Evolutionary conservation across 2,113 vertebrate genomes (phyloP), one percentile per base, ranked within the genome.

Genomic region (Marmota flaviventris): DNA sequence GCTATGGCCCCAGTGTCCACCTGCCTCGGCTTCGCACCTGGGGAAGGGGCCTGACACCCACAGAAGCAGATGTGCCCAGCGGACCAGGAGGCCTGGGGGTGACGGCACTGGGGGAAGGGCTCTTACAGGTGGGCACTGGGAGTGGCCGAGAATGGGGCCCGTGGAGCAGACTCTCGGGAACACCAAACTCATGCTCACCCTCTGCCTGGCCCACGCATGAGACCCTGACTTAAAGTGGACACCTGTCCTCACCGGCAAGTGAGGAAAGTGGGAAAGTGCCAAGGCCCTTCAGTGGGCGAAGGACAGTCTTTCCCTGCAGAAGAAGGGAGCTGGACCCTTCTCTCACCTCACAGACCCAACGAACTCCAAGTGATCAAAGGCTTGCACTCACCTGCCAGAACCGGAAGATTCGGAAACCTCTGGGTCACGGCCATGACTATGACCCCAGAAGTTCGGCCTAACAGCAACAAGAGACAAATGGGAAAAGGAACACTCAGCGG

Each of bases 131-230:
- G 16, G 65, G 63, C 39, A 3, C 22, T 12, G 27, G 17, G 39
- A 8, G 37, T 34, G 14, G n/a, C 34, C 1, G 29, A 81, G 8
- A 6, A 16, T 10, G 1, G 10, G 27, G 11, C 81, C 14, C 7
- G 27, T 18, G n/a, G 78, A 4, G 29, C 34, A 5, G 37, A 3
- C 37, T 4, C 25, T 10, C 10, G 2, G 8, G 70, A 11, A 8
- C 17, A 0, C 11, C 48, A 11, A 22, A 11, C 56, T 1, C 1
- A 4, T 39, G 48, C 24, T 42, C 25, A 2, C 22, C 8, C 4
- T 5, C 79, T 4, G 56, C 45, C 76, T 13, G 4, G 37, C 77
- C 76, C n/a, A 7, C 61, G 37, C 58, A 4, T 0, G 39, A 89
- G n/a, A 34, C 27, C 45, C 65, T 27, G 27, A 8, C 22, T 20